These are phyloP conservation scores for Limnephilus lunatus DNA, from an alignment of 2,888 invertebrate genomes.

Conservation along the genomic window DNA sequence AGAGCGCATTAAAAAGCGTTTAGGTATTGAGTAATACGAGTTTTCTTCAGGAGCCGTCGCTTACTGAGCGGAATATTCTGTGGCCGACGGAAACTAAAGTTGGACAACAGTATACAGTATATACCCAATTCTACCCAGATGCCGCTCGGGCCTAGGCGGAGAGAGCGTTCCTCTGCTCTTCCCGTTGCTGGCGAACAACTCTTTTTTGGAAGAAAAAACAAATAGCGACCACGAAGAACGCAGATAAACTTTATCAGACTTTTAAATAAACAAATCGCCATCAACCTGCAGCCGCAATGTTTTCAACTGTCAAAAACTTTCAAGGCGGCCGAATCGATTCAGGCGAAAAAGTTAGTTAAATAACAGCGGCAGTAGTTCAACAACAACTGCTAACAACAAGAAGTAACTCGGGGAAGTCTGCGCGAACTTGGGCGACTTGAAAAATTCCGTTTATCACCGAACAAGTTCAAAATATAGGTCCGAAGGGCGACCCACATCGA, in stretches of 20 bases:
- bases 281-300: constrained; percentile 67
- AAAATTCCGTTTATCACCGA: constrained; percentile 64
- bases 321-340: constrained; percentile 62
- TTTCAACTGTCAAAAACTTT: constrained; percentile 63
- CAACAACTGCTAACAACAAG: constrained; percentile 75
- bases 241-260: constrained; percentile 31
- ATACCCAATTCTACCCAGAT: neutral
- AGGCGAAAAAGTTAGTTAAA: constrained; percentile 63
- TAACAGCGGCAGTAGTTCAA: constrained; percentile 71
- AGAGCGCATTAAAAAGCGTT: neutral
- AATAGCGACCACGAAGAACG: neutral
- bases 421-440: constrained; percentile 60
- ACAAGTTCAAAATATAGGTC: constrained; percentile 64
- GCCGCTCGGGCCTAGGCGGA: neutral
- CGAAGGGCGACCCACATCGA: constrained; percentile 47
- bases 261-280: constrained; percentile 66
- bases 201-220: neutral
- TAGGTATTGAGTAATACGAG: neutral
- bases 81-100: constrained; percentile 69
- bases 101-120: neutral
- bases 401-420: constrained; percentile 61
- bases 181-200: neutral
- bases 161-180: neutral
- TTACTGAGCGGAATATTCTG: constrained; percentile 68
- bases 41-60: constrained; percentile 56